Evolutionary conservation across 2,888 invertebrate genomes (phyloP).

Genomic region (Zhuqinia jingwanae): DNA sequence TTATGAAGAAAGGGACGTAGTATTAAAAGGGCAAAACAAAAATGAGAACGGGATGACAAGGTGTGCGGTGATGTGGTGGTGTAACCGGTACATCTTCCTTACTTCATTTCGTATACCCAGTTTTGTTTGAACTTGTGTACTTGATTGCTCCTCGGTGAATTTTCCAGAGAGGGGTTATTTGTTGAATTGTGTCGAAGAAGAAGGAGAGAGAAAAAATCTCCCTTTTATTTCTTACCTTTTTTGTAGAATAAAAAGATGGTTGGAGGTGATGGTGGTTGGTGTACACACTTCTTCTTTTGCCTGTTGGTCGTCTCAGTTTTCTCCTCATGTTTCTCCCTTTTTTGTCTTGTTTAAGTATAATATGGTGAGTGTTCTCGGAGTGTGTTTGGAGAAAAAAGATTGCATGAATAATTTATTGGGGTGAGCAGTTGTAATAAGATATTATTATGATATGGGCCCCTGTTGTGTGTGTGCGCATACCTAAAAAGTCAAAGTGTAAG

Average conservation of each 20-base stretch:
- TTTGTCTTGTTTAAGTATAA: conserved; percentile 27
- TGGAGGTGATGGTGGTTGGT: not conserved
- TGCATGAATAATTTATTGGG: conserved; percentile 69
- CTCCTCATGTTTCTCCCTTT: too few relatives aligned
- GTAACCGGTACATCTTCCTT: not conserved
- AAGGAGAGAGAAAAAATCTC: not conserved
- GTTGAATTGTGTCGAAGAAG: conserved; percentile 1
- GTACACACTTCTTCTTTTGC: not conserved
- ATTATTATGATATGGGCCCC: conserved; percentile 43
- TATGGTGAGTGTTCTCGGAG: conserved; percentile 13
- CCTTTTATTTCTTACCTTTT: conserved; percentile 47
- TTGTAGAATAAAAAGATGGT: conserved; percentile 16
- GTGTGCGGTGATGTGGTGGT: conserved; percentile 19
- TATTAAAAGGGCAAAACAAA: not conserved
- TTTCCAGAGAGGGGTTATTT: conserved; percentile 43
- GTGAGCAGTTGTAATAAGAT: conserved; percentile 68
- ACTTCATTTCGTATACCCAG: not conserved
- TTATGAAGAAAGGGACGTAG: not conserved
- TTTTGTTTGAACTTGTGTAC: conserved; percentile 50
- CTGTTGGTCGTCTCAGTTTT: not conserved
- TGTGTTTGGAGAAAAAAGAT: conserved; percentile 50
- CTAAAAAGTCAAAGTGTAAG: conserved; percentile 11
- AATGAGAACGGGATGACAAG: conserved; percentile 38
- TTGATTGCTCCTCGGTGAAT: conserved; percentile 40
- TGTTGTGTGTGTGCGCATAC: conserved; percentile 18